Evolutionary conservation across 2,113 vertebrate species (phyloP).

Genomic region (Salvelinus alpinus): DNA sequence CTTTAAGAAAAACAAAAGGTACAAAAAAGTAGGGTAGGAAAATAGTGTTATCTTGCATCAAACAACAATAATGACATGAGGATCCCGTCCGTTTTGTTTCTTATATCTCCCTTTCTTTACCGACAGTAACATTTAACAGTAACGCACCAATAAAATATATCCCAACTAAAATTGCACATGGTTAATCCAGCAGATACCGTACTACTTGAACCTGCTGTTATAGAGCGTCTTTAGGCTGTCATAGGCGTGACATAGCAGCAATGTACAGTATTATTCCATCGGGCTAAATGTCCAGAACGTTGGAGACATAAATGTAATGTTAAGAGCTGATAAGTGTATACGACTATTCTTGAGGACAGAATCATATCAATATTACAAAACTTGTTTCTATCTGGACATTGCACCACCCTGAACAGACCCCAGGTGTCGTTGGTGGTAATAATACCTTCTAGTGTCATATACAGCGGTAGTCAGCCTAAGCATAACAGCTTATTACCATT

Average conservation of each 20-base stretch:
- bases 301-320: too few relatives aligned
- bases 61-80: conserved; percentile 77
- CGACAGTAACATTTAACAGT: conserved; percentile 72
- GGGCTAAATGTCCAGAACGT: too few relatives aligned
- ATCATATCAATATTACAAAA: too few relatives aligned
- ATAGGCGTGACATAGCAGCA: conserved; percentile 1
- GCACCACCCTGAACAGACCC: too few relatives aligned
- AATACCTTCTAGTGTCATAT: background rate
- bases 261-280: too few relatives aligned
- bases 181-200: conserved; percentile 68
- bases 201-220: background rate
- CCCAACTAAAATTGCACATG: conserved; percentile 80
- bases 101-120: conserved; percentile 76
- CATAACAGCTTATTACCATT: background rate
- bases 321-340: too few relatives aligned
- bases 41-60: conserved; percentile 90
- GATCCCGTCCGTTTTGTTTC: conserved; percentile 67
- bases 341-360: too few relatives aligned
- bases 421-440: background rate
- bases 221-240: background rate
- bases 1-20: conserved; percentile 85
- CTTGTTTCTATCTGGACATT: too few relatives aligned
- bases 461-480: background rate
- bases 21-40: conserved; percentile 91
- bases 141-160: conserved; percentile 67